Conservation (phyloP, 2,888 invertebrate genomes). For the Argyresthia goedartella region DNA sequence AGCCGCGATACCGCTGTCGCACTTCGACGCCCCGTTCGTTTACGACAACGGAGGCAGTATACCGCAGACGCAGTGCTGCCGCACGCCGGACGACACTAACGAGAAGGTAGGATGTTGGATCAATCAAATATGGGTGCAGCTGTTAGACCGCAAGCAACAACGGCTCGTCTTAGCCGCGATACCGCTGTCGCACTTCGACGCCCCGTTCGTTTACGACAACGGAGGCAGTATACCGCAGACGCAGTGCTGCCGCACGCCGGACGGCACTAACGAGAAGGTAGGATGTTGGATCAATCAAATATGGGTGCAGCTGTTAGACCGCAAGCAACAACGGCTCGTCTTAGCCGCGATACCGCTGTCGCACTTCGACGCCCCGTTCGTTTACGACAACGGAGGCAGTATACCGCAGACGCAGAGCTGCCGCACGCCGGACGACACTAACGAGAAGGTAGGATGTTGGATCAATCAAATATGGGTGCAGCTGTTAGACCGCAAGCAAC, state of each 20-base stretch:
- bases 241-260: neutral
- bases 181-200: slow-evolving; percentile 81
- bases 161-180: slow-evolving; percentile 86
- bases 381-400: slow-evolving; percentile 33
- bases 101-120: no score
- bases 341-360: slow-evolving; percentile 85
- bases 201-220: slow-evolving; percentile 46
- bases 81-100: neutral
- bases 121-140: no score
- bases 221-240: slow-evolving; percentile 27
- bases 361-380: slow-evolving; percentile 73
- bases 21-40: slow-evolving; percentile 71
- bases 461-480: no score
- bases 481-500: slow-evolving; percentile 91
- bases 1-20: slow-evolving; percentile 83
- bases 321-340: slow-evolving; percentile 88
- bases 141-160: slow-evolving; percentile 91
- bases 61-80: slow-evolving; percentile 19
- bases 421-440: neutral
- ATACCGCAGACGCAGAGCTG: slow-evolving; percentile 23
- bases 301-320: no score
- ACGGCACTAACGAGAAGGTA: neutral
- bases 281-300: no score
- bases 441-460: no score
- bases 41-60: slow-evolving; percentile 35